phyloP scores from a whole-genome alignment of 1,140 invertebrate species.

The Lepidurus apus region DNA sequence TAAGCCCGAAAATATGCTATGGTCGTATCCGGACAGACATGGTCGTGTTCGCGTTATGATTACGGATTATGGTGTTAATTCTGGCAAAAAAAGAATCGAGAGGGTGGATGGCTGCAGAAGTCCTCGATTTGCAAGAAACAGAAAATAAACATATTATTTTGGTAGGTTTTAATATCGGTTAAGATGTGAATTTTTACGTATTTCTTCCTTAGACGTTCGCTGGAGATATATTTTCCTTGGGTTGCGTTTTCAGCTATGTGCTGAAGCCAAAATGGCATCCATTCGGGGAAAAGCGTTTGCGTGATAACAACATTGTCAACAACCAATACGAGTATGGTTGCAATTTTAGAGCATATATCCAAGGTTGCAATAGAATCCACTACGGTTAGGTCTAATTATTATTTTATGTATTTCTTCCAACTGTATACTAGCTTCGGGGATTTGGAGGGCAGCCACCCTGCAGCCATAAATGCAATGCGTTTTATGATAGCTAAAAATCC shows the following conservation, averaged over 20 bases:
- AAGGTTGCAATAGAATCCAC: no score
- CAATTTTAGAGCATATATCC: no score
- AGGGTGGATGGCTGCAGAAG: constrained; percentile 91
- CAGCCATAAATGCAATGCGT: constrained; percentile 65
- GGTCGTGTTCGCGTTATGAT: constrained; percentile 88
- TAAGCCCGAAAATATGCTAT: constrained; percentile 96
- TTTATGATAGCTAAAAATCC: constrained; percentile 75
- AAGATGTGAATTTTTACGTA: constrained; percentile 28
- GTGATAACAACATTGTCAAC: constrained; percentile 79
- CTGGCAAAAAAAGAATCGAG: constrained; percentile 55
- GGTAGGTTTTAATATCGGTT: neutral
- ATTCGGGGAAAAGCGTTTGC: constrained; percentile 80
- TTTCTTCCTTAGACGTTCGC: constrained; percentile 66
- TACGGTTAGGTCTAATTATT: no score
- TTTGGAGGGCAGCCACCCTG: neutral
- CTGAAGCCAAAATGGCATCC: constrained; percentile 83
- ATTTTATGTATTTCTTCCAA: neutral
- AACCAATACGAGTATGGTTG: no score
- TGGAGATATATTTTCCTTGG: constrained; percentile 95
- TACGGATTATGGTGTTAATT: constrained; percentile 96
- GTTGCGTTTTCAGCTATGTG: constrained; percentile 96
- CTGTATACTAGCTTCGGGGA: neutral
- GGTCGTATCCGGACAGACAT: constrained; percentile 63
- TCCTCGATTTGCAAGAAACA: constrained; percentile 60
- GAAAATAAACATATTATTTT: neutral